Percentiles rank a stretch among this genome's conserved stretches.
phyloP scores from a whole-genome alignment of 2,797 vertebrate genomes.

The Darevskia nairensis region DNA sequence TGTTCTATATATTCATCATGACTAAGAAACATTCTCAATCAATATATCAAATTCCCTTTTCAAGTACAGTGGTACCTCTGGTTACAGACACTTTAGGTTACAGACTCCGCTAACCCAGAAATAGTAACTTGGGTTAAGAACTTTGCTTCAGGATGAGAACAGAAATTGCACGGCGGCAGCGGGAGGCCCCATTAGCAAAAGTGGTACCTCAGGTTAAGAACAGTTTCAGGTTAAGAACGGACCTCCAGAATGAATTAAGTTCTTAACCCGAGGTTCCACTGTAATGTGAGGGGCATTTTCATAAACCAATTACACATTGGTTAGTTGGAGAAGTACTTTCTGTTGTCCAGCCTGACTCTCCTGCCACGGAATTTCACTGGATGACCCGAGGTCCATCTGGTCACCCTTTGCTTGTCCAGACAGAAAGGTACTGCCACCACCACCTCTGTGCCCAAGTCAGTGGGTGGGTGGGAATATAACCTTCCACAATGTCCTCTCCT shows the following conservation, averaged over 20 bases:
- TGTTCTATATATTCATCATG: background rate
- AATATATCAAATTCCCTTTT: background rate
- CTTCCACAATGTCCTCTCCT: constrained; percentile 12
- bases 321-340: background rate
- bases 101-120: no score
- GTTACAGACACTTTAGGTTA: no score
- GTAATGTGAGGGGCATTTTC: background rate
- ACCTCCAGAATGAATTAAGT: no score
- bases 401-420: background rate
- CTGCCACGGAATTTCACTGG: background rate
- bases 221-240: no score
- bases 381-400: background rate
- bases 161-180: no score
- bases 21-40: background rate
- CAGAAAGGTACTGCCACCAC: background rate
- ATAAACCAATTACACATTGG: background rate
- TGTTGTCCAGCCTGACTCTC: background rate
- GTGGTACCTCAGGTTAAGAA: no score
- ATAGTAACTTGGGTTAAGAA: no score
- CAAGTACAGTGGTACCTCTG: background rate
- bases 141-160: no score
- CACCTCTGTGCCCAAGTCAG: background rate
- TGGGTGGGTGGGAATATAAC: background rate
- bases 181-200: no score
- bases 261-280: no score